Percentiles rank a stretch among this genome's conserved stretches.
Evolutionary conservation across 2,888 invertebrate species (phyloP).

Genomic region (Eupsilia transversa): DNA sequence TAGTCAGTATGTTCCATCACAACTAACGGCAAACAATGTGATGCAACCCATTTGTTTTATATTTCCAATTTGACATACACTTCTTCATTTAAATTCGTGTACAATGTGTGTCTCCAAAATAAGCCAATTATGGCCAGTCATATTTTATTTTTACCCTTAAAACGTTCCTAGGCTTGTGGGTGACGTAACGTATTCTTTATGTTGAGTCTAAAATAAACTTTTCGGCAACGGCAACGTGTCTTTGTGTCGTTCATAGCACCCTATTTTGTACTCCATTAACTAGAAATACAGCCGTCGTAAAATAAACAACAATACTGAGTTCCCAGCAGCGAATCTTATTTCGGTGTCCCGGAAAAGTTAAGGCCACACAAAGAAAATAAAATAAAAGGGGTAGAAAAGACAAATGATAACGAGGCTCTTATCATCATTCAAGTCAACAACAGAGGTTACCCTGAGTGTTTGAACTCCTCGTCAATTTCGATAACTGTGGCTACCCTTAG

Average conservation of each 20-base stretch:
- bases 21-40: background rate
- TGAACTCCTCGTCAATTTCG: slow-evolving; percentile 4
- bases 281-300: slow-evolving; percentile 38
- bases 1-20: background rate
- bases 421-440: slow-evolving; percentile 33
- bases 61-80: background rate
- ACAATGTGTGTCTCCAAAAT: slow-evolving; percentile 4
- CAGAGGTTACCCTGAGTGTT: slow-evolving; percentile 17
- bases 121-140: background rate
- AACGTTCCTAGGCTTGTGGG: slow-evolving; percentile 1
- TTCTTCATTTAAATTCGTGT: background rate
- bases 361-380: slow-evolving; percentile 20
- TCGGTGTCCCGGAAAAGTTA: background rate
- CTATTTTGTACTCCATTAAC: slow-evolving; percentile 44
- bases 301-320: slow-evolving; percentile 42
- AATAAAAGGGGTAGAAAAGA: slow-evolving; percentile 34
- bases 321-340: slow-evolving; percentile 20
- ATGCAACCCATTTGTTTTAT: background rate
- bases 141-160: background rate
- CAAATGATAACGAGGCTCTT: slow-evolving; percentile 42
- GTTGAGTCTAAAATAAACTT: slow-evolving; percentile 24
- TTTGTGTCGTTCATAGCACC: slow-evolving; percentile 13
- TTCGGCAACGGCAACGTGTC: background rate
- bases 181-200: slow-evolving; percentile 8
- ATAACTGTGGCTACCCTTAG: background rate